A percentile compares a stretch with the other conserved stretches of the same genome.
phyloP scores from a whole-genome alignment of 2,797 vertebrate genomes.

The Acanthurus leucopareius region DNA sequence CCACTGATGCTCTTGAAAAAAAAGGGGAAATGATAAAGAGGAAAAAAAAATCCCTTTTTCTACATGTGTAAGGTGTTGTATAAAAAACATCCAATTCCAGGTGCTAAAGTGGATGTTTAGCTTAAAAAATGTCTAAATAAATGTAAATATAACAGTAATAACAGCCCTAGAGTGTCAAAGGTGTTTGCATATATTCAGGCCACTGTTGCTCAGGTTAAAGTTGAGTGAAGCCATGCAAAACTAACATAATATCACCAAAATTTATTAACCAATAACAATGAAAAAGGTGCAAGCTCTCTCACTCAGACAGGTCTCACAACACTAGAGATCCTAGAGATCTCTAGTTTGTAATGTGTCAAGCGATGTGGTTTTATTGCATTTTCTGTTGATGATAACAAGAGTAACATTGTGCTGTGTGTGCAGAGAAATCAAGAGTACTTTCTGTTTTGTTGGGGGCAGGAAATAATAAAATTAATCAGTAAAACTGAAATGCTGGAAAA shows the following conservation, averaged over 20 bases:
- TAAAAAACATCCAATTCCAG: not conserved
- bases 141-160: not conserved
- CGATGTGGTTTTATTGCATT: not conserved
- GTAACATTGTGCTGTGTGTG: not conserved
- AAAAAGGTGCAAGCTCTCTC: not conserved
- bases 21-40: too few relatives aligned
- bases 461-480: not conserved
- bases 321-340: not conserved
- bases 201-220: slow-evolving; percentile 5
- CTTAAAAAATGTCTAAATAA: not conserved
- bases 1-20: not conserved
- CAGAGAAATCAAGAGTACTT: not conserved
- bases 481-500: not conserved
- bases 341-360: too few relatives aligned
- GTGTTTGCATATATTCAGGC: not conserved
- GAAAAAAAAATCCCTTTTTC: not conserved
- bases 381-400: not conserved
- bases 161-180: not conserved
- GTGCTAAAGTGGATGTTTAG: not conserved
- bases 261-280: not conserved
- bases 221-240: not conserved
- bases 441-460: not conserved
- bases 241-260: not conserved
- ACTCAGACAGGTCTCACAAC: not conserved
- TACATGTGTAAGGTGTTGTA: not conserved